Percentiles rank a stretch among this genome's conserved stretches.
Evolutionary conservation across 2,113 vertebrate genomes (phyloP).

Genomic region (Paraplagusia blochii): DNA sequence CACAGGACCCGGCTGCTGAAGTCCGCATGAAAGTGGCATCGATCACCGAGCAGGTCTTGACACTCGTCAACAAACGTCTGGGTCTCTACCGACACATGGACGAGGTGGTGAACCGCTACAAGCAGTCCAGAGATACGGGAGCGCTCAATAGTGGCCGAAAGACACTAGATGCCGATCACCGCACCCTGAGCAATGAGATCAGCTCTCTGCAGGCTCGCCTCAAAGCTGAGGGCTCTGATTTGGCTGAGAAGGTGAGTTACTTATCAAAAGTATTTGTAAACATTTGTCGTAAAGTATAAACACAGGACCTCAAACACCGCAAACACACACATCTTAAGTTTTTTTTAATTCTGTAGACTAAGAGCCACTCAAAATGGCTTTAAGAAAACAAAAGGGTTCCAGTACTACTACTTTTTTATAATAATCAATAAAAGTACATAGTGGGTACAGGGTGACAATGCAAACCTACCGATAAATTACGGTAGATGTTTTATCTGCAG

Average conservation of each 20-base stretch:
- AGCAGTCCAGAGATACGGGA: slow-evolving; percentile 90
- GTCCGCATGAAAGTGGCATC: slow-evolving; percentile 98
- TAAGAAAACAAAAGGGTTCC: too few species aligned
- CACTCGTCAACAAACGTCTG: slow-evolving; percentile 93
- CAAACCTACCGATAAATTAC: too few species aligned
- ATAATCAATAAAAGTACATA: too few species aligned
- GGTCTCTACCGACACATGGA: slow-evolving; percentile 96
- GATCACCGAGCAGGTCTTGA: slow-evolving; percentile 96
- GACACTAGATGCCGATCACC: slow-evolving; percentile 89
- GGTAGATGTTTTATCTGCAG: too few species aligned
- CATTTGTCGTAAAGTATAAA: too few species aligned
- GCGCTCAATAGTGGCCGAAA: slow-evolving; percentile 90
- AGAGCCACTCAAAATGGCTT: too few species aligned
- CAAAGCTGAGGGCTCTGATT: slow-evolving; percentile 92
- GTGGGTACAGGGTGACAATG: too few species aligned
- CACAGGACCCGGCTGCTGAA: slow-evolving; percentile 93
- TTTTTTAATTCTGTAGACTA: too few species aligned
- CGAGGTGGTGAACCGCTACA: slow-evolving; percentile 94
- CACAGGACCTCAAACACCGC: too few species aligned
- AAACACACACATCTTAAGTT: too few species aligned
- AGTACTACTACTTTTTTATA: too few species aligned
- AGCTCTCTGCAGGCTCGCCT: slow-evolving; percentile 87
- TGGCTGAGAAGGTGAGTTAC: slow-evolving; percentile 88
- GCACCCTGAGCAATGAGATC: slow-evolving; percentile 86
- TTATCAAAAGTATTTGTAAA: too few species aligned